These are phyloP conservation scores for Cinara cedri DNA, from an alignment of 2,888 invertebrate genomes.

Conservation along the genomic window DNA sequence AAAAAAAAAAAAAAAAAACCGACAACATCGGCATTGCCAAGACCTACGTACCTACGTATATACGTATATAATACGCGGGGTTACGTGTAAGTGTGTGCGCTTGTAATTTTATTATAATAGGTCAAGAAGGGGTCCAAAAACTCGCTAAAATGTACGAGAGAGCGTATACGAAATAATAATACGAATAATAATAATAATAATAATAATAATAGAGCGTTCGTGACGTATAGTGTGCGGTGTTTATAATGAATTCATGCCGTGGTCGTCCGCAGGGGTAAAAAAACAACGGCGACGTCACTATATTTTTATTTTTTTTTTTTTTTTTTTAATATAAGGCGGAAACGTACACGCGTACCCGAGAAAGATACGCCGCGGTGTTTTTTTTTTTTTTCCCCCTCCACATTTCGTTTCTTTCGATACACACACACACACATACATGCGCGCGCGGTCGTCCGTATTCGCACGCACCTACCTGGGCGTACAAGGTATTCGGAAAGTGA, in stretches of 20 bases:
- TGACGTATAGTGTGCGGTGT: constrained; percentile 32
- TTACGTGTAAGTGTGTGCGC: too few relatives aligned
- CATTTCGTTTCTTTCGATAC: too few relatives aligned
- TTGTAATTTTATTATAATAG: constrained; percentile 18
- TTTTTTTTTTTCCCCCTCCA: constrained; percentile 5
- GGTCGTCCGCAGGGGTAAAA: constrained; percentile 8
- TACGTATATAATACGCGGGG: too few relatives aligned
- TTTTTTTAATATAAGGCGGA: not conserved
- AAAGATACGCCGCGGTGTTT: not conserved
- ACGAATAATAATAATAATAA: too few relatives aligned
- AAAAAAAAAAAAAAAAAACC: not conserved
- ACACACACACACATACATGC: too few relatives aligned
- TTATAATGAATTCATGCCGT: constrained; percentile 38
- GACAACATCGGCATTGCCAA: not conserved
- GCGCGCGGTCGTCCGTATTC: too few relatives aligned
- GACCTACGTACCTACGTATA: not conserved
- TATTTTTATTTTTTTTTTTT: too few relatives aligned
- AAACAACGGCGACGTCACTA: constrained; percentile 22
- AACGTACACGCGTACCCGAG: not conserved
- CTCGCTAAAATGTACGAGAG: constrained; percentile 36
- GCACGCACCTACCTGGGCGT: too few relatives aligned
- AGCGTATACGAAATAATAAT: too few relatives aligned
- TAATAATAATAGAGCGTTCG: constrained; percentile 27
- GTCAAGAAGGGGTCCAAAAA: constrained; percentile 39
- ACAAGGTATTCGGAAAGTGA: too few relatives aligned